phyloP scores from a whole-genome alignment of 2,888 invertebrate genomes.

The Eutolmus rufibarbis region DNA sequence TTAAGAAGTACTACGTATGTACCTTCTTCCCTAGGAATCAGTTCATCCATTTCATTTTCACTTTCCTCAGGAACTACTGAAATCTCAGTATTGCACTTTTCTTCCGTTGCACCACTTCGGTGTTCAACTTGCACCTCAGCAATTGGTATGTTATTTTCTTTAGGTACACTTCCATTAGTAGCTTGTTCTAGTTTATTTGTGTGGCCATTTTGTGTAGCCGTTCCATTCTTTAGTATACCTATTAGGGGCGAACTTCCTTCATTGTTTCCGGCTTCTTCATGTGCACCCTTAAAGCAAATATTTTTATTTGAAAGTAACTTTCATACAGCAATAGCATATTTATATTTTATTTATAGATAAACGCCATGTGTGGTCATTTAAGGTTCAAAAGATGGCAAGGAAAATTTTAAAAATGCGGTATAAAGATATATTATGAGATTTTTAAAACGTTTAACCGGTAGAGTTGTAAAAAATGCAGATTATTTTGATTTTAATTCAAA shows the following conservation, averaged over 20 bases:
- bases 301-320: constrained; percentile 48
- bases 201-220: constrained; percentile 48
- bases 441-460: too few relatives aligned
- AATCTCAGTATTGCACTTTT: neutral
- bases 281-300: constrained; percentile 55
- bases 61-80: neutral
- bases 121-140: constrained; percentile 23
- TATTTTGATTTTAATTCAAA: too few relatives aligned
- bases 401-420: too few relatives aligned
- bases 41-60: neutral
- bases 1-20: neutral
- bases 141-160: constrained; percentile 24
- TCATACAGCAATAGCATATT: neutral
- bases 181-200: constrained; percentile 48
- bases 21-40: neutral
- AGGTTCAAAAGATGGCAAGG: neutral
- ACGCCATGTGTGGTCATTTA: neutral
- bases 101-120: neutral
- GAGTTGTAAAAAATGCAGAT: too few relatives aligned
- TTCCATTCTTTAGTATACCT: constrained; percentile 62
- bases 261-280: constrained; percentile 58
- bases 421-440: too few relatives aligned
- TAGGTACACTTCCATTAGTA: constrained; percentile 52
- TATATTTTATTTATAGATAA: neutral
- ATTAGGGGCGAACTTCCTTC: constrained; percentile 57